Evolutionary conservation across 2,888 invertebrate species (phyloP), one percentile per base, ranked within the genome.

Genomic region (Agrochola litura): DNA sequence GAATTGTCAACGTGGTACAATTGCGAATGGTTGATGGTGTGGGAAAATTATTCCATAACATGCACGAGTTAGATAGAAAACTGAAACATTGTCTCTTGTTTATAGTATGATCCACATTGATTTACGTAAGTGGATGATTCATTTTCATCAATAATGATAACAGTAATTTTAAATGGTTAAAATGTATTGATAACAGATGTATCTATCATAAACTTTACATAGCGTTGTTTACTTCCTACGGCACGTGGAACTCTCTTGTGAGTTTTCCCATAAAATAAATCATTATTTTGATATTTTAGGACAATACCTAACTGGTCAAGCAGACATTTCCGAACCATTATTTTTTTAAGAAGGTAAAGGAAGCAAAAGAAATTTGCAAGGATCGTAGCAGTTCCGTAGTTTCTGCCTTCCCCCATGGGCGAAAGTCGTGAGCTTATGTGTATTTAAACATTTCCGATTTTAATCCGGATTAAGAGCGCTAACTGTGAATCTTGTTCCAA

Each of bases 61-160:
- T 12, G 1, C 67, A 79, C 76, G 82, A 76, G 82, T 79, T 66
- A 78, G 46, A 70, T 54, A 43, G 12, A 6, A 67, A 71, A 30
- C 56, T 82, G 82, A 72, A 73, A 83, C 82, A 73, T 69, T 63
- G 82, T 82, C 0, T 75, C 49, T 68, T 76, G 68, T 81, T 73
- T 64, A 69, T 3, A 16, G 1, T 22, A 61, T 81, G 43, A 72
- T 68, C 49, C 43, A 76, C 77, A 76, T 30, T 76, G 30, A 30
- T 85, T 85, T 81, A 85, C 58, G 46, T 76, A 85, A 85, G 37
- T 65, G 10, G 12, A 22, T 71, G 68, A 85, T 30, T 73, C 52
- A 81, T 74, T 75, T 65, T 61, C 58, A 63, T 69, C 30, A 76
- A 76, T 56, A 43, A 2, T 12, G 63, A 69, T 69, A 64, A 63